These are phyloP conservation scores for Harpagoxenus sublaevis DNA, from an alignment of 2,888 invertebrate genomes.

Conservation along the genomic window DNA sequence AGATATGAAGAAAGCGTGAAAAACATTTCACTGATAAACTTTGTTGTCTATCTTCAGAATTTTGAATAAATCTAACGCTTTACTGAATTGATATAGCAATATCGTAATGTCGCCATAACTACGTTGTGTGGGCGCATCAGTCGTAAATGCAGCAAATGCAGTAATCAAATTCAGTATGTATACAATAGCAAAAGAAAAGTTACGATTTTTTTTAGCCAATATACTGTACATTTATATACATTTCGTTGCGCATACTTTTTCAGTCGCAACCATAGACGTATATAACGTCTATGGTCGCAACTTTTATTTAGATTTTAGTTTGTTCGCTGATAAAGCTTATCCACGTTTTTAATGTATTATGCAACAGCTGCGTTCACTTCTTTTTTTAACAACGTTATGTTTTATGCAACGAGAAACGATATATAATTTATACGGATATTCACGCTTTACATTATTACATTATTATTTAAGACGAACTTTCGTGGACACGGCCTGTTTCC, in stretches of 20 bases:
- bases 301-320: constrained; percentile 29
- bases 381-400: constrained; percentile 55
- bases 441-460: constrained; percentile 58
- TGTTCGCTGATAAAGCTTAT: not conserved
- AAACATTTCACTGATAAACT: constrained; percentile 8
- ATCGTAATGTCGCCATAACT: constrained; percentile 61
- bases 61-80: constrained; percentile 48
- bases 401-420: constrained; percentile 56
- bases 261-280: not conserved
- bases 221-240: constrained; percentile 8
- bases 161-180: constrained; percentile 37
- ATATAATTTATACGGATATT: constrained; percentile 48
- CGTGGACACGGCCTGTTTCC: constrained; percentile 60
- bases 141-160: constrained; percentile 34
- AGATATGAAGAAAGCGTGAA: not conserved
- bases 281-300: not conserved
- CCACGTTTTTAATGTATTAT: constrained; percentile 11
- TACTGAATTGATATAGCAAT: constrained; percentile 53
- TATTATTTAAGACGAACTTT: constrained; percentile 68
- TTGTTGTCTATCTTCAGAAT: not conserved
- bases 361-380: constrained; percentile 63
- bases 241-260: not conserved
- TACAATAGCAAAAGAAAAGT: constrained; percentile 21
- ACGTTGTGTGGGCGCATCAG: constrained; percentile 52
- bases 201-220: constrained; percentile 12